Evolutionary conservation across 2,888 invertebrate species (phyloP).

Genomic region (Stratiomys singularior): DNA sequence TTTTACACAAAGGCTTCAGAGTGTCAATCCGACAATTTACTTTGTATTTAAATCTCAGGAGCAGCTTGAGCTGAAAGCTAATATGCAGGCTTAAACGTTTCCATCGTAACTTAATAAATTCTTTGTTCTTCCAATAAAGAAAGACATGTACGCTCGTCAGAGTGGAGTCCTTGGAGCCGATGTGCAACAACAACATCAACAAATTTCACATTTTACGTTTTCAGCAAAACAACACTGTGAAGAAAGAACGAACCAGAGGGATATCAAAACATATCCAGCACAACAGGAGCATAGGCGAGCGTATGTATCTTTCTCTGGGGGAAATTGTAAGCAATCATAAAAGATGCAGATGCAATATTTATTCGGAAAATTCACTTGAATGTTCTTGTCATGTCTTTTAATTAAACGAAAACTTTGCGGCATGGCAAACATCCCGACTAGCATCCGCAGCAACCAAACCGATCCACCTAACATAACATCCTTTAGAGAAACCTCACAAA

Average conservation of each 20-base stretch:
- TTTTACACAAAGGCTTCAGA: no score
- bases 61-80: no score
- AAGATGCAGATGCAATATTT: slow-evolving; percentile 45
- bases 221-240: no score
- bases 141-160: no score
- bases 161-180: no score
- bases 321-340: slow-evolving; percentile 38
- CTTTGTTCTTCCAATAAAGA: no score
- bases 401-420: slow-evolving; percentile 45
- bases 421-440: slow-evolving; percentile 27
- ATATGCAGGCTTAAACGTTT: no score
- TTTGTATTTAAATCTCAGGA: no score
- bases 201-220: neutral
- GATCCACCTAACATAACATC: slow-evolving; percentile 19
- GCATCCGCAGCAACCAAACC: slow-evolving; percentile 6
- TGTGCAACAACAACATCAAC: neutral
- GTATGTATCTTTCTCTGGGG: neutral
- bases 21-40: no score
- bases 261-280: no score
- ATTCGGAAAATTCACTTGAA: slow-evolving; percentile 33
- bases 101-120: no score
- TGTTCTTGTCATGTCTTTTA: slow-evolving; percentile 43
- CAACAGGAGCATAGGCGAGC: neutral
- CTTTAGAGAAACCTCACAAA: neutral
- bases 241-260: no score